These are phyloP conservation scores for Melipona beecheii DNA, from an alignment of 2,888 invertebrate genomes.

Conservation along the genomic window DNA sequence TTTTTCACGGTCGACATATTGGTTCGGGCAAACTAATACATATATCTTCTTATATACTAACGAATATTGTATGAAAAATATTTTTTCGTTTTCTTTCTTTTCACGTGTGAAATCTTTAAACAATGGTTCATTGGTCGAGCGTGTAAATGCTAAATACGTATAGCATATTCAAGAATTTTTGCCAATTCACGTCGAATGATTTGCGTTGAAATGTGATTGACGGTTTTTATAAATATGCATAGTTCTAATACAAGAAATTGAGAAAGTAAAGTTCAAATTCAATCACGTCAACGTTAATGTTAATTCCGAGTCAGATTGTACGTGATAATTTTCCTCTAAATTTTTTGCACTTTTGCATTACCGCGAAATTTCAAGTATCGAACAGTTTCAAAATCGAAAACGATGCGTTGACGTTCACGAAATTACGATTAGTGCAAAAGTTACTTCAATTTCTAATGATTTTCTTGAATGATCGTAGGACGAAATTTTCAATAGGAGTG, in stretches of 20 bases:
- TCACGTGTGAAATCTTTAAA: neutral
- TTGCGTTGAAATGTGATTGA: neutral
- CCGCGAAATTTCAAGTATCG: neutral
- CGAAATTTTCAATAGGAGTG: slow-evolving; percentile 48
- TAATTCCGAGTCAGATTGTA: neutral
- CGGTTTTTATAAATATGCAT: neutral
- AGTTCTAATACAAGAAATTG: neutral
- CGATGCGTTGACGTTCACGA: neutral
- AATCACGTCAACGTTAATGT: neutral
- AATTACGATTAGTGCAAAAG: neutral
- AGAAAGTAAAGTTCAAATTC: neutral
- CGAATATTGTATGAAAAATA: neutral
- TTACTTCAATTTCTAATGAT: slow-evolving; percentile 13
- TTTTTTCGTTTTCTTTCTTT: neutral
- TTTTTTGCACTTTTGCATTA: neutral
- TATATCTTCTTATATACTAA: slow-evolving; percentile 6
- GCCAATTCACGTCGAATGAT: neutral
- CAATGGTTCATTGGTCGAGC: neutral
- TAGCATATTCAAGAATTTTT: neutral
- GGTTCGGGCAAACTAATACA: slow-evolving; percentile 13
- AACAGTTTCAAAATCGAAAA: neutral
- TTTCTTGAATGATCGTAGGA: slow-evolving; percentile 62
- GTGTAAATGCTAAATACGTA: neutral
- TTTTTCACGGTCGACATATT: slow-evolving; percentile 36
- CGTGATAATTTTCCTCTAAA: neutral